Evolutionary conservation across 2,113 vertebrate species (phyloP).

Genomic region (Ramphastos sulfuratus): DNA sequence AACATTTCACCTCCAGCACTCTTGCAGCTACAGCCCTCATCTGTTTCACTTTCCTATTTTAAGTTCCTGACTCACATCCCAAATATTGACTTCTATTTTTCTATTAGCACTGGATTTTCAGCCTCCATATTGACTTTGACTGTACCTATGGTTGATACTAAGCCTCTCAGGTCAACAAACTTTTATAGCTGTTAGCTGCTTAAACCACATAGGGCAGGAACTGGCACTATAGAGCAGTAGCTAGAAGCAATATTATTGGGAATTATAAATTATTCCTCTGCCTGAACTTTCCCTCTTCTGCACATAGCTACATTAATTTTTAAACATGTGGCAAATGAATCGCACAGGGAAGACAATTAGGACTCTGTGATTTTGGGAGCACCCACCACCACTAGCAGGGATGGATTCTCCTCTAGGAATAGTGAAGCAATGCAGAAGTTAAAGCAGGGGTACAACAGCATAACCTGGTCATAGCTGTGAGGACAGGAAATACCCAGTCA

Average conservation of each 20-base stretch:
- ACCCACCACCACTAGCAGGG: not conserved
- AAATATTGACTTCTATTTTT: constrained; percentile 85
- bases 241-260: constrained; percentile 69
- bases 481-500: not conserved
- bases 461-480: not conserved
- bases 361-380: constrained; percentile 44
- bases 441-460: not conserved
- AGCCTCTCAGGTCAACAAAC: constrained; percentile 80
- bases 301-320: constrained; percentile 68
- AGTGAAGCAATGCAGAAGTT: not conserved
- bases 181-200: constrained; percentile 80
- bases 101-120: constrained; percentile 80
- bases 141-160: constrained; percentile 81
- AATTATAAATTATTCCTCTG: constrained; percentile 68
- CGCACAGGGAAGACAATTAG: constrained; percentile 29
- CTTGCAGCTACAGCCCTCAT: constrained; percentile 70
- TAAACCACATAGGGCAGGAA: constrained; percentile 73
- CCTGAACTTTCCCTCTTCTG: constrained; percentile 70
- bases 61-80: constrained; percentile 79
- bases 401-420: constrained; percentile 9
- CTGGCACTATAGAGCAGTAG: constrained; percentile 66
- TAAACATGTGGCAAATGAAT: constrained; percentile 45
- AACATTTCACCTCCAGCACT: constrained; percentile 71
- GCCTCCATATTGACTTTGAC: constrained; percentile 82
- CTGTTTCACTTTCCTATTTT: constrained; percentile 81